A percentile compares a stretch with the other conserved stretches of the same genome.
Evolutionary conservation across 2,797 vertebrate genomes (phyloP).

Genomic region (Tamandua tetradactyla): DNA sequence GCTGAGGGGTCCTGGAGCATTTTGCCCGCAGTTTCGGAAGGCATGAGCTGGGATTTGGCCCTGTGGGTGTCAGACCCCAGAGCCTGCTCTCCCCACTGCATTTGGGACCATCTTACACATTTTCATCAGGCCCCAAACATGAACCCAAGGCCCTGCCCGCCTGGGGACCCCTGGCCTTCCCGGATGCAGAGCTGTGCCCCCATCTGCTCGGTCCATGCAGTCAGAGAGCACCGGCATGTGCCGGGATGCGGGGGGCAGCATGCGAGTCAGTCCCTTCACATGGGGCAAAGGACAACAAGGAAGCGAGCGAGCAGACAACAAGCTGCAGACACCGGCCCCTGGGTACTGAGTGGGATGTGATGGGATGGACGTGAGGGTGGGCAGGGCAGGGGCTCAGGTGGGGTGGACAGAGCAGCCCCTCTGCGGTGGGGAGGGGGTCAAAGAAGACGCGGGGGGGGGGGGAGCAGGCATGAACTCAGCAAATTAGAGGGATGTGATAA

Average conservation of each 20-base stretch:
- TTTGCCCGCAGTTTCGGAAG: not conserved
- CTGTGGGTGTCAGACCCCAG: not conserved
- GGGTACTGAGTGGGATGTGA: not conserved
- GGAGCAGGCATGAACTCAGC: not conserved
- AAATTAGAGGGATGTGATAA: not conserved
- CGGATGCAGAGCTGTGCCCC: not conserved
- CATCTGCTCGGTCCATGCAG: not conserved
- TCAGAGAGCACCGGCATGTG: not conserved
- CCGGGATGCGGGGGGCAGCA: too few species aligned
- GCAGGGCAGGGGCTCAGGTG: not conserved
- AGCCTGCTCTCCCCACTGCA: not conserved
- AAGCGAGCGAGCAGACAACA: not conserved
- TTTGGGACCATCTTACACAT: not conserved
- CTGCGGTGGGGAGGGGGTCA: not conserved
- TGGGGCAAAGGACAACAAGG: too few species aligned
- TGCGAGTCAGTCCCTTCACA: not conserved
- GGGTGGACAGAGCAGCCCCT: not conserved
- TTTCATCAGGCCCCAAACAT: not conserved
- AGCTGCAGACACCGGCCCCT: not conserved
- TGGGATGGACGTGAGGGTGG: too few species aligned
- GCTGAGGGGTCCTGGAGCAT: too few species aligned
- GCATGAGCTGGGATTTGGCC: not conserved
- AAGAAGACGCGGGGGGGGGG: too few species aligned
- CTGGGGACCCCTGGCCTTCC: too few species aligned
- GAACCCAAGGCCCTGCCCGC: not conserved